phyloP scores from a whole-genome alignment of 2,888 invertebrate species.

The Psococerastis gibbosa region DNA sequence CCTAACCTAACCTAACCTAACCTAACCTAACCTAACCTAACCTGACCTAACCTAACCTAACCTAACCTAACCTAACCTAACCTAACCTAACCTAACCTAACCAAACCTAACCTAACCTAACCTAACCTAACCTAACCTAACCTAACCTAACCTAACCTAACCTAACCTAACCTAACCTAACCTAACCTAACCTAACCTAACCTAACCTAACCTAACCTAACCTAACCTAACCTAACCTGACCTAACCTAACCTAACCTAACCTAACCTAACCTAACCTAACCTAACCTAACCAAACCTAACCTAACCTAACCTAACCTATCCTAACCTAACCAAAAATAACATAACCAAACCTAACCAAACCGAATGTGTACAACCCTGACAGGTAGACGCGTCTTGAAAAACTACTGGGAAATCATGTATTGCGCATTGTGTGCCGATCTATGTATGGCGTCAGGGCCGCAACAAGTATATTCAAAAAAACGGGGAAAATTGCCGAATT shows the following conservation, averaged over 20 bases:
- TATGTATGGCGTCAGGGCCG: too few species aligned
- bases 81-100: slow-evolving; percentile 1
- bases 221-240: slow-evolving; percentile 1
- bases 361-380: too few species aligned
- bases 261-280: slow-evolving; percentile 1
- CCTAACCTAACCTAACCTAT: too few species aligned
- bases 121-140: slow-evolving; percentile 1
- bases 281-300: slow-evolving; percentile 1
- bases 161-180: slow-evolving; percentile 1
- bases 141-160: slow-evolving; percentile 1
- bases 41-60: slow-evolving; percentile 1
- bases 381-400: too few species aligned
- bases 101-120: slow-evolving; percentile 1
- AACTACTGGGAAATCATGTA: too few species aligned
- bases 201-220: slow-evolving; percentile 1
- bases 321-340: too few species aligned
- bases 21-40: slow-evolving; percentile 1
- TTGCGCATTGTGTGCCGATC: too few species aligned
- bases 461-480: too few species aligned
- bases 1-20: slow-evolving; percentile 1
- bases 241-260: slow-evolving; percentile 1
- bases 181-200: slow-evolving; percentile 1
- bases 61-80: slow-evolving; percentile 1
- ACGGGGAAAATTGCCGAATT: too few species aligned
- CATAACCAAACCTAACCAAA: too few species aligned